Conservation (phyloP, 2,797 vertebrate genomes). For the Buphagus erythrorhynchus region DNA sequence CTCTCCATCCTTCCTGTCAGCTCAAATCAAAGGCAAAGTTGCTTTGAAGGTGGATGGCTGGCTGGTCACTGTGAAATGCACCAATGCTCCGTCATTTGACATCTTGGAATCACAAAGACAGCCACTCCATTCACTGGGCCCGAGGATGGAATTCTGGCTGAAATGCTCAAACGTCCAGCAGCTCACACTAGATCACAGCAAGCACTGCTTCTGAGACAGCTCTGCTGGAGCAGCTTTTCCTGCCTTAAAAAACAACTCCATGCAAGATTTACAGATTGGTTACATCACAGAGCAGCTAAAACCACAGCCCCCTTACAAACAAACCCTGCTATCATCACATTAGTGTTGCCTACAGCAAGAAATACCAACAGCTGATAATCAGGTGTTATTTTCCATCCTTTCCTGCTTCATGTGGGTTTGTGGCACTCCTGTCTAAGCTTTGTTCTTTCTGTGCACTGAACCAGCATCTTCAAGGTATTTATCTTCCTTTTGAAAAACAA, state of each 20-base stretch:
- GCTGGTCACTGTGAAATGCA: not conserved
- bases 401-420: not conserved
- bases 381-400: not conserved
- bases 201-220: rapidly evolving
- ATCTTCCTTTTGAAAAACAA: not conserved
- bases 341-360: not conserved
- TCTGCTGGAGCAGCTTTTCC: not conserved
- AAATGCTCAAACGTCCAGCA: not conserved
- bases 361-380: not conserved
- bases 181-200: not conserved
- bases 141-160: not conserved
- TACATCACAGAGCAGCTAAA: not conserved
- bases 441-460: not conserved
- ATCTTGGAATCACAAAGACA: not conserved
- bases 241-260: not conserved
- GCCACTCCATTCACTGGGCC: rapidly evolving
- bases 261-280: not conserved
- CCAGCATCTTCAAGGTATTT: not conserved
- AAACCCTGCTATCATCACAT: rapidly evolving
- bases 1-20: not conserved
- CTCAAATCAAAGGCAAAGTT: not conserved
- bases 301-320: not conserved
- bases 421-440: not conserved
- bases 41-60: not conserved
- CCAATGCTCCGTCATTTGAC: not conserved